These are phyloP conservation scores for Apoda limacodes DNA, from an alignment of 2,888 invertebrate species.

Conservation along the genomic window DNA sequence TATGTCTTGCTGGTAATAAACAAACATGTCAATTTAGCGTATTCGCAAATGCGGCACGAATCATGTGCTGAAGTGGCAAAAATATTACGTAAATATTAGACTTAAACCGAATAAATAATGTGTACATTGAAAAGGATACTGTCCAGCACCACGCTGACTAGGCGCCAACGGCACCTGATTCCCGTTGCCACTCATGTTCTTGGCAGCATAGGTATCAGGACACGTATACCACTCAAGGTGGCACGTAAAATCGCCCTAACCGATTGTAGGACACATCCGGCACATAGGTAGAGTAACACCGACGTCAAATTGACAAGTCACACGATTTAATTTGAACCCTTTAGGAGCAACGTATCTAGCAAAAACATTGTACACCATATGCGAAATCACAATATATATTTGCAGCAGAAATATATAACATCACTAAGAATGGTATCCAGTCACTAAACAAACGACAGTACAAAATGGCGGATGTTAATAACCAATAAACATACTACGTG, in stretches of 20 bases:
- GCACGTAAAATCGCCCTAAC: conserved; percentile 68
- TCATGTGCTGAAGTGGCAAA: conserved; percentile 48
- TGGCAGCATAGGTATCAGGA: conserved; percentile 70
- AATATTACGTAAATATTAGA: conserved; percentile 62
- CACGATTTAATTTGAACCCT: conserved; percentile 51
- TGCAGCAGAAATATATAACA: conserved; percentile 49
- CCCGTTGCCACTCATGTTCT: conserved; percentile 75
- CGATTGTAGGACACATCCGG: conserved; percentile 70
- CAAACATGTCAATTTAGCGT: conserved; percentile 18
- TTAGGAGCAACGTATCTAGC: conserved; percentile 52
- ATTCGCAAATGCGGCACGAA: conserved; percentile 47
- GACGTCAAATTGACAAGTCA: conserved; percentile 60
- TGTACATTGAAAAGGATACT: conserved; percentile 68
- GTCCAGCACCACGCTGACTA: conserved; percentile 67
- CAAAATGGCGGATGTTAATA: conserved; percentile 70
- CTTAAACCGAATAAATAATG: conserved; percentile 31
- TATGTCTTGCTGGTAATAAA: conserved; percentile 2
- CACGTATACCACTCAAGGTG: conserved; percentile 73
- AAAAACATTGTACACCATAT: conserved; percentile 63
- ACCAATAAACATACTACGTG: conserved; percentile 69
- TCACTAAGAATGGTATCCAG: conserved; percentile 55
- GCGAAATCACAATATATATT: conserved; percentile 49
- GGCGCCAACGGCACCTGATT: conserved; percentile 74
- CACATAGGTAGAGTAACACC: conserved; percentile 56
- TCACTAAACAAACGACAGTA: conserved; percentile 70